Evolutionary conservation across 2,888 invertebrate species (phyloP), one percentile per base, ranked within the genome.

Genomic region (Harmothoe impar): DNA sequence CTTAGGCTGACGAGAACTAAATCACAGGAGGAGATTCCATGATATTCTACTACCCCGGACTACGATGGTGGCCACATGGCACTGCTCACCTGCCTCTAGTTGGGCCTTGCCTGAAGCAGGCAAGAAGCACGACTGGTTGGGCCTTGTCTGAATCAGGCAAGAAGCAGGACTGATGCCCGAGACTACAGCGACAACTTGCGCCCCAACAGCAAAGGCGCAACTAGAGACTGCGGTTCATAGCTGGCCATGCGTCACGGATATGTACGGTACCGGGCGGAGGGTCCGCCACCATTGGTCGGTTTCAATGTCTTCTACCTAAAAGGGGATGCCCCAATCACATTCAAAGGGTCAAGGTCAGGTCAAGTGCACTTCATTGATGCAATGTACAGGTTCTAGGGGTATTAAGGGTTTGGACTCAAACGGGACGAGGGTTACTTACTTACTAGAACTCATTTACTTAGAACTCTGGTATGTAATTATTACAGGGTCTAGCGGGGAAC

Each of bases 331-430:
- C 81, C 81, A 33, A 81, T 81, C 81, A 81, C 81, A 81, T 35
- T 81, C 43, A 81, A 10, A 81, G 25, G 86, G 86, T 86, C 56
- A 86, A 56, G 54, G 86, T 51, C n/a, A 51, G 43, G 25, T 86
- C 86, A 86, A 86, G 86, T 86, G 86, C 86, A 86, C 86, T 86
- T 86, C 52, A 54, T 86, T 52, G 86, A 86, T 29, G 56, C 86
- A 86, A 86, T 86, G 86, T 54, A 86, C 54, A 86, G 84, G 81
- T n/a, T 33, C 15, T 81, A 35, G 81, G 23, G 62, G 62, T 12
- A 20, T 52, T 10, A n/a, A 20, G 62, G 62, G 43, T 43, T 43
- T 43, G 43, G 10, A 10, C 10, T 10, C 43, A 43, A 43, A 43
- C 5, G 5, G 3, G 43, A 43, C 43, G 10, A 7, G 43, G 43